Evolutionary conservation across 2,888 invertebrate genomes (phyloP).

Genomic region (Marasmarcha lunaedactyla): DNA sequence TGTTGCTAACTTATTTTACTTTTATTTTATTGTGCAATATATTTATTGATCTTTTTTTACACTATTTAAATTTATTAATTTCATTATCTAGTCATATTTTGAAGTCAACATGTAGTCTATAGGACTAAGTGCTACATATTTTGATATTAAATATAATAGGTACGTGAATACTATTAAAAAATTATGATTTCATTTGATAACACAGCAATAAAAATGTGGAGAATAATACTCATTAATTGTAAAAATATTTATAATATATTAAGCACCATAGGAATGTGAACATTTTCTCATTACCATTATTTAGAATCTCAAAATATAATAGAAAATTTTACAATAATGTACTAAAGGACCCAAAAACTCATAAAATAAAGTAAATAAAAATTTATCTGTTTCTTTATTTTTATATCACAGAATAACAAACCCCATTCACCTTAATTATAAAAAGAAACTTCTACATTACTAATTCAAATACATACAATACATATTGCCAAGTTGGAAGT

Average conservation of each 20-base stretch:
- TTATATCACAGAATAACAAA: constrained; percentile 3
- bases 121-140: too few relatives aligned
- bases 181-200: constrained; percentile 1
- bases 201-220: constrained; percentile 38
- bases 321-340: not conserved
- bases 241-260: not conserved
- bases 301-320: constrained; percentile 6
- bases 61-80: constrained; percentile 25
- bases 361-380: constrained; percentile 32
- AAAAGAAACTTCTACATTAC: too few relatives aligned
- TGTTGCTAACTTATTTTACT: constrained; percentile 28
- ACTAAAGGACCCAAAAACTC: constrained; percentile 26
- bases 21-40: constrained; percentile 40
- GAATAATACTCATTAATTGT: constrained; percentile 26
- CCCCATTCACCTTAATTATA: not conserved
- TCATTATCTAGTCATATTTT: constrained; percentile 15
- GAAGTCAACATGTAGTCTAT: constrained; percentile 8
- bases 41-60: constrained; percentile 29
- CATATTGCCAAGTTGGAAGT: too few relatives aligned
- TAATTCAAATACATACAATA: too few relatives aligned
- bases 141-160: too few relatives aligned
- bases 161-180: too few relatives aligned
- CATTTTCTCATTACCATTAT: not conserved
- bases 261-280: not conserved
- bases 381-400: constrained; percentile 6